Evolutionary conservation across 2,888 invertebrate species (phyloP), one percentile per base, ranked within the genome.

Genomic region (Lasiommata megera): DNA sequence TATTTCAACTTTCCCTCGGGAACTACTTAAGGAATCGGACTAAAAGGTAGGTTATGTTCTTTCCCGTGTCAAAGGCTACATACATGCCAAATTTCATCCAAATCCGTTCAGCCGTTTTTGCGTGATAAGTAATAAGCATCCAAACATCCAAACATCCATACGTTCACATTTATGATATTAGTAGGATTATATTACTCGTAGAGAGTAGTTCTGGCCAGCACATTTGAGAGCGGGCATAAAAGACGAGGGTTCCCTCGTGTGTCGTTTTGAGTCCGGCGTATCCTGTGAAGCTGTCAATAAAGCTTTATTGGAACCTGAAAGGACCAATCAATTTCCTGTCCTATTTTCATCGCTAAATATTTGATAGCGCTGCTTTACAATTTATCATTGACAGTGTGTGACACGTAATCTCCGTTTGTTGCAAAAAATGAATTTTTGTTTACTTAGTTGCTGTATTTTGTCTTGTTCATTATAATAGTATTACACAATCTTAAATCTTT

Each of bases 321-420:
- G 67, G 68, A 71, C 73, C 79, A 77, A 80, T 82, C 82, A 78
- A 82, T 83, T 77, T 80, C 73, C 73, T 69, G 70, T 71, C 67
- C 73, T 76, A 76, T 78, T 80, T 78, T 76, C 51, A 40, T 38
- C 31, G 46, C 14, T 17, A 17, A 38, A 52, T 53, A 38, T 57
- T 47, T 40, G 7, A 50, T 50, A 14, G 50, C 28, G 12, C 12
- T 50, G 23, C 23, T 50, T 48, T 50, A 38, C 14, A 50, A 36
- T 36, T 36, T 36, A 18, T 34, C 31, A 8, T 12, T 31, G 46
- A 31, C 31, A 43, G 23, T 6, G 43, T 12, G 23, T 23, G 23
- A 31, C 46, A 46, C 6, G 43, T 6, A 23, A 6, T 3, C 23
- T 23, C 5, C 17, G 16, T 16, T 40, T 17, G 16, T 14, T 40